These are phyloP conservation scores for Lycodopsis pacificus DNA, from an alignment of 2,797 vertebrate genomes.

Conservation along the genomic window DNA sequence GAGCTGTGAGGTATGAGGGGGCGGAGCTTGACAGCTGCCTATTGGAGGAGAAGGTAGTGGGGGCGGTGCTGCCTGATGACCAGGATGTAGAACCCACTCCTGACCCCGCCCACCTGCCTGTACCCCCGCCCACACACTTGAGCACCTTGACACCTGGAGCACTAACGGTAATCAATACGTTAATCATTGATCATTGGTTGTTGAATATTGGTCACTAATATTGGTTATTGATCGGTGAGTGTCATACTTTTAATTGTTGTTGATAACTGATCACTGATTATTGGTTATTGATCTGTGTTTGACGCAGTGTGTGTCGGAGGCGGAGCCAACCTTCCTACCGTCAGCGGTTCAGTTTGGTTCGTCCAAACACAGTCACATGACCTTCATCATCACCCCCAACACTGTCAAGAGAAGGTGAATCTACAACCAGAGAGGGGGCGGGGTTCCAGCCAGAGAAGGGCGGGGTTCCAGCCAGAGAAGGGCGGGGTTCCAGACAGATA, in stretches of 20 bases:
- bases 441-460: no score
- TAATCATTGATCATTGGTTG: background rate
- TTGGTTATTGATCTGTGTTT: slow-evolving; percentile 43
- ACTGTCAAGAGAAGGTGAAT: slow-evolving; percentile 89
- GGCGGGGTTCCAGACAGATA: fast-evolving
- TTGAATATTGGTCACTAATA: background rate
- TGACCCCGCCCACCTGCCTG: slow-evolving; percentile 67
- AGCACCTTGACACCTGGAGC: slow-evolving; percentile 58
- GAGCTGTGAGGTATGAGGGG: slow-evolving; percentile 84
- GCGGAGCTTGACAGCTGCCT: slow-evolving; percentile 89
- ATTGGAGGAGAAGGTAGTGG: slow-evolving; percentile 79
- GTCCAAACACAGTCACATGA: slow-evolving; percentile 90
- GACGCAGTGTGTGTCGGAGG: slow-evolving; percentile 79
- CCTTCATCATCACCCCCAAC: slow-evolving; percentile 86
- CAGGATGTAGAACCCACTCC: slow-evolving; percentile 74
- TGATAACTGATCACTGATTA: slow-evolving; percentile 7
- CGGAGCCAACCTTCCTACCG: slow-evolving; percentile 71
- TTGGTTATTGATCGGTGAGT: background rate
- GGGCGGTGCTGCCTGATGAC: slow-evolving; percentile 70
- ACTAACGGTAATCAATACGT: slow-evolving; percentile 59
- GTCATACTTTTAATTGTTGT: background rate
- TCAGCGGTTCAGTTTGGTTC: slow-evolving; percentile 89
- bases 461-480: no score
- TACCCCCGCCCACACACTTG: slow-evolving; percentile 58
- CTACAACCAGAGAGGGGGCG: background rate